Evolutionary conservation across 2,888 invertebrate genomes (phyloP).

Genomic region (Heliconius ethilla): DNA sequence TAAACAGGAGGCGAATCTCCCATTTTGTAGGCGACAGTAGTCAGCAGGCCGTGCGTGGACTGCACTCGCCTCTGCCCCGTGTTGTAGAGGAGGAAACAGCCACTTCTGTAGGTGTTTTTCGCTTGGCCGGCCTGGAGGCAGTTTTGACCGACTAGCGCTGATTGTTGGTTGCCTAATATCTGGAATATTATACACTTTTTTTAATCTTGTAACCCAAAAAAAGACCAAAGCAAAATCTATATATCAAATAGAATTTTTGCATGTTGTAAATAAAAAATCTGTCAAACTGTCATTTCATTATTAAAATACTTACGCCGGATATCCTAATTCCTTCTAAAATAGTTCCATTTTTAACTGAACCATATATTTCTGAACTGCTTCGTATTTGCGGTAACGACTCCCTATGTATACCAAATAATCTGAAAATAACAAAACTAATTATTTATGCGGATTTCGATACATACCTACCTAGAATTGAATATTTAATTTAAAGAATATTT

Average conservation of each 20-base stretch:
- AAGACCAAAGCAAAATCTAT: no score
- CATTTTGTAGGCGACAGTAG: constrained; percentile 95
- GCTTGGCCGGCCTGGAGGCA: constrained; percentile 94
- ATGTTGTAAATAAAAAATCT: no score
- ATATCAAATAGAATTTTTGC: no score
- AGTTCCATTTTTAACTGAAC: constrained; percentile 85
- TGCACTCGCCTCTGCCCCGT: constrained; percentile 92
- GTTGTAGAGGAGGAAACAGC: constrained; percentile 97
- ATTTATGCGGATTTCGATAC: neutral
- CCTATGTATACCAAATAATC: constrained; percentile 90
- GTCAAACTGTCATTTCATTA: neutral
- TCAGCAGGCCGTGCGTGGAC: constrained; percentile 93
- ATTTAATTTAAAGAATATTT: no score
- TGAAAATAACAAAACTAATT: constrained; percentile 10
- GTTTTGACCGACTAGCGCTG: constrained; percentile 95
- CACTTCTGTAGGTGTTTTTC: constrained; percentile 97
- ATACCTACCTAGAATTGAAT: neutral
- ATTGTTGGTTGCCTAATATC: constrained; percentile 98
- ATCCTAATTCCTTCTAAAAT: constrained; percentile 84
- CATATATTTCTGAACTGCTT: constrained; percentile 95
- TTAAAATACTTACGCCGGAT: constrained; percentile 66
- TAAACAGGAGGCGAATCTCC: constrained; percentile 92
- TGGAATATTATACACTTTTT: constrained; percentile 55
- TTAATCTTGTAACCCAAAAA: neutral
- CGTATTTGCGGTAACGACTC: constrained; percentile 90